phyloP scores from a whole-genome alignment of 2,113 vertebrate genomes.

The Cephalophus harveyi region DNA sequence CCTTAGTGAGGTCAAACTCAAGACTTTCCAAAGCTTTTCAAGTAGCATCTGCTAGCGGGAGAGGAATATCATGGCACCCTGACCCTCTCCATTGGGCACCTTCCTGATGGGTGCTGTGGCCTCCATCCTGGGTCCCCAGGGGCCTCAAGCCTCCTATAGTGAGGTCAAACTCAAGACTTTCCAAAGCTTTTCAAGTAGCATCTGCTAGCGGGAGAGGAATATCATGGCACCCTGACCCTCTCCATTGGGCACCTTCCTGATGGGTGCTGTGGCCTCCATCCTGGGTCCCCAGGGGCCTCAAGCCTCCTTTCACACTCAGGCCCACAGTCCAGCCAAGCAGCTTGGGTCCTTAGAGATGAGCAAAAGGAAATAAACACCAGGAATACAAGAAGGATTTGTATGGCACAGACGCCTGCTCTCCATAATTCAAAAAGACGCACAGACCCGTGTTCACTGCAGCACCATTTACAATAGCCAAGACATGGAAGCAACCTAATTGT shows the following conservation, averaged over 20 bases:
- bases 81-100: background rate
- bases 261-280: background rate
- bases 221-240: background rate
- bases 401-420: background rate
- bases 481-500: no score
- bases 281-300: background rate
- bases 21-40: background rate
- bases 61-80: background rate
- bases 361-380: background rate
- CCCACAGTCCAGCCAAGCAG: background rate
- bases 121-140: background rate
- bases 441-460: no score
- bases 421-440: no score
- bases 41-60: background rate
- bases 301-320: background rate
- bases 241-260: background rate
- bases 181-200: background rate
- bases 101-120: background rate
- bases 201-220: accelerated
- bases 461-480: no score
- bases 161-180: background rate
- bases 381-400: background rate
- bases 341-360: background rate
- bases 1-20: background rate
- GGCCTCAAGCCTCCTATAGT: background rate